Percentiles rank a stretch among this genome's conserved stretches.
These are phyloP conservation scores for Macropis europaea DNA, from an alignment of 2,888 invertebrate genomes.

Conservation along the genomic window DNA sequence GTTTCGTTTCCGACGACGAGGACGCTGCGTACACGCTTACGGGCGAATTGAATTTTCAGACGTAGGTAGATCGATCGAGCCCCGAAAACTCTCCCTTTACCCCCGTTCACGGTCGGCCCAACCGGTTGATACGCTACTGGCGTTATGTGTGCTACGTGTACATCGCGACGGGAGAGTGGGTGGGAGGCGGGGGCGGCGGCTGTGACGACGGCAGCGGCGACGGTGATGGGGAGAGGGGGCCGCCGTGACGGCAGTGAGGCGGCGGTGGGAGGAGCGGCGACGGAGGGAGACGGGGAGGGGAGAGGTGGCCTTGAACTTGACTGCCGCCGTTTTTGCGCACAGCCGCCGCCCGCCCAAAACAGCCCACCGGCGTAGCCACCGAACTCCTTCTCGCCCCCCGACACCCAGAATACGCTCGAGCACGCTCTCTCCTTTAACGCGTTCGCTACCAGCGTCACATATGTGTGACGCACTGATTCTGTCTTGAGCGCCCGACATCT, in stretches of 20 bases:
- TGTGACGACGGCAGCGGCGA: slow-evolving; percentile 19
- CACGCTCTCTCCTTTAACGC: no score
- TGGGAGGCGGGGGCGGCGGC: slow-evolving; percentile 40
- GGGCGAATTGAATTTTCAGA: slow-evolving; percentile 54
- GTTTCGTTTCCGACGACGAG: no score
- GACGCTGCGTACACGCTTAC: slow-evolving; percentile 9
- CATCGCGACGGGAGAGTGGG: slow-evolving; percentile 34
- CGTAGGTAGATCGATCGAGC: slow-evolving; percentile 57
- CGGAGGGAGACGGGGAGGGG: slow-evolving; percentile 25
- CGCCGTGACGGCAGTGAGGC: neutral
- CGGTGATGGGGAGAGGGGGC: slow-evolving; percentile 5
- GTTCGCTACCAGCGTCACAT: no score
- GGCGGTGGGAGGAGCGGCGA: neutral
- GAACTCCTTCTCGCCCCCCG: slow-evolving; percentile 28
- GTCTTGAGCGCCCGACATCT: no score
- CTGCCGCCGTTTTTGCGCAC: slow-evolving; percentile 73
- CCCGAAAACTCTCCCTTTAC: slow-evolving; percentile 39
- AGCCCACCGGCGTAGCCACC: slow-evolving; percentile 68
- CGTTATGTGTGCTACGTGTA: slow-evolving; percentile 51
- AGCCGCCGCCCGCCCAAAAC: slow-evolving; percentile 70
- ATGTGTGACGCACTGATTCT: no score
- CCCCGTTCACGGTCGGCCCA: slow-evolving; percentile 8
- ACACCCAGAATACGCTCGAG: neutral
- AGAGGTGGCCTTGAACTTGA: slow-evolving; percentile 76
- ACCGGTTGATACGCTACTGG: slow-evolving; percentile 59